phyloP scores from a whole-genome alignment of 2,113 vertebrate species.

The Pseudorhombus dupliciocellatus region DNA sequence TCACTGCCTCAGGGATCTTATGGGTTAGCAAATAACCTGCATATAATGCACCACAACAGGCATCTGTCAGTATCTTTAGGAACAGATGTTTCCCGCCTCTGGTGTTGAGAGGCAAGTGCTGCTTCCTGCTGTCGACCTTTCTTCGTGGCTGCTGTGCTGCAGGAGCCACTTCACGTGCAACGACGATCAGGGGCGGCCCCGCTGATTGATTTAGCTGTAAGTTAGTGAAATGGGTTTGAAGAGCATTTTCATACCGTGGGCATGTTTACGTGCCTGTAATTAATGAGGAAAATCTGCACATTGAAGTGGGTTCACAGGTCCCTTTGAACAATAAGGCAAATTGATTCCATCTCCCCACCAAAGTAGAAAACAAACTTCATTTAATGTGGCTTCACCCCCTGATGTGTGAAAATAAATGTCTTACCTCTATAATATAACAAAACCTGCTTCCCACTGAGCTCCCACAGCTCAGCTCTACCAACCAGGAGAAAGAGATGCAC shows the following conservation, averaged over 20 bases:
- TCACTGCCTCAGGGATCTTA: conserved; percentile 25
- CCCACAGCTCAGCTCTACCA: conserved; percentile 10
- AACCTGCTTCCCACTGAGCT: conserved; percentile 15
- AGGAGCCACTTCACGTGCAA: conserved; percentile 2
- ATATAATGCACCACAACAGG: conserved; percentile 50
- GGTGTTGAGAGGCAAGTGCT: conserved; percentile 24
- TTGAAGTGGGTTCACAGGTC: background rate
- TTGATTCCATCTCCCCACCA: conserved; percentile 4
- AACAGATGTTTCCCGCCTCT: conserved; percentile 58
- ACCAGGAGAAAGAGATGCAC: background rate
- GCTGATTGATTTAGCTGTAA: background rate
- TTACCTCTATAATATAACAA: conserved; percentile 23
- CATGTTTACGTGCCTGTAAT: background rate
- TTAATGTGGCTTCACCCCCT: conserved; percentile 5
- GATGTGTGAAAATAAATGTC: conserved; percentile 16
- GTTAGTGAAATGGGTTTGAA: background rate
- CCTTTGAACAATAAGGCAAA: conserved; percentile 19
- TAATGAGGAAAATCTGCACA: background rate
- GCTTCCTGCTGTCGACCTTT: conserved; percentile 36
- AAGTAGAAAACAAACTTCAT: background rate
- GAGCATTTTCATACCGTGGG: background rate
- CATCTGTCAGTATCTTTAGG: conserved; percentile 51
- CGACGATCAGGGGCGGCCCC: too few relatives aligned
- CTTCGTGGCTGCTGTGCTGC: conserved; percentile 18
- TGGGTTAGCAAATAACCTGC: conserved; percentile 40